Base-by-base conservation (phyloP, 2,888 invertebrate species). In the Aphidius colemani region DNA sequence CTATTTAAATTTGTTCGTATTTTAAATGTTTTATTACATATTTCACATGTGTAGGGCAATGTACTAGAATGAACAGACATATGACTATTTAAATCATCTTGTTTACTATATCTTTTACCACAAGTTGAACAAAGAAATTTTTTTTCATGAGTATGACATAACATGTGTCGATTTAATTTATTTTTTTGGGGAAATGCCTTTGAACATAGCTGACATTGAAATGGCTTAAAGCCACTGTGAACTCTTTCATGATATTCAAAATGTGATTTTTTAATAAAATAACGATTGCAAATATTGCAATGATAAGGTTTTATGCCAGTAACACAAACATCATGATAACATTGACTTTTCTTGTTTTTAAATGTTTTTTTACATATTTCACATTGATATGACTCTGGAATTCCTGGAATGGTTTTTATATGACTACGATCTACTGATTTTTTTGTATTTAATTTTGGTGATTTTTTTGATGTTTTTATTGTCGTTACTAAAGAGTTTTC, bases 211-310 rank as follows among this genome's bases (percentile, higher is more conserved):
- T 85, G 84, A 71, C 91, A 91, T 0, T 85, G 77, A 71, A 86
- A 88, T 0, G 87, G 87, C 64, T 87, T 86, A 69, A 86, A 86
- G 56, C 87, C 87, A 43, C 84, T 85, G 72, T 93, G 92, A 30
- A 87, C 87, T 11, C 88, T 85, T 77, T 88, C 85, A 71, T 93
- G 93, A 70, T 91, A 89, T 74, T 90, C 88, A 69, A 88, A 87
- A 78, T 93, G 93, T 0, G 90, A 89, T 62, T 87, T 87, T 6
- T 88, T 86, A 3, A 88, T 86, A 77, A 93, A 93, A 41, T 73
- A 77, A 51, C 73, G 75, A 9, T 80, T 80, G 67, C 87, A 87
- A 13, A 82, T 71, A 6, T 80, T 78, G 73, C 87, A 87, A 66
- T 82, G 80, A 67, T 84, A 85, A 1, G 86, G 86, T 69, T 83